Base-by-base conservation (phyloP, 1,140 invertebrate species). In the Drosophila persimilis region DNA sequence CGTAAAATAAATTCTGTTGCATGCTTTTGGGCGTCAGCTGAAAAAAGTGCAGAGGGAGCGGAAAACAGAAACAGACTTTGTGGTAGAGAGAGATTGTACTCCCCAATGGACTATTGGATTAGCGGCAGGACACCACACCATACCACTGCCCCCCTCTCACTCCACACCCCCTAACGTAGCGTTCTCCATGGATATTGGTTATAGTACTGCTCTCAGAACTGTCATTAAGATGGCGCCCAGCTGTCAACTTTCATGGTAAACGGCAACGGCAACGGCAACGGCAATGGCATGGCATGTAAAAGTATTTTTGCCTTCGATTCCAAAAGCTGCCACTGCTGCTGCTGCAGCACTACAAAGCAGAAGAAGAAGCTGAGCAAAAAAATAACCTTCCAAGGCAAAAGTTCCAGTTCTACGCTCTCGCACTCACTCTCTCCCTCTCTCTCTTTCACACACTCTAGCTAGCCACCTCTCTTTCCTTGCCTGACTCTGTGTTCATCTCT, bases 161-260 rank as follows among this genome's bases (percentile, higher is more conserved):
- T n/a, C 29, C 29, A 39, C 3, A 39, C 8, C 20, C n/a, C 6
- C 9, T 53, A 35, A 17, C 29, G 51, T 31, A 9, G 31, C 51
- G 5, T 9, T 35, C 31, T 31, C 8, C 31, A 31, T 31, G 31
- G 8, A 31, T 39, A 39, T 39, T 39, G 11, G 35, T 39, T 39
- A 39, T 39, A 39, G 17, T 4, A 31, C 15, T 13, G 35, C 52
- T 59, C 17, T 46, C 44, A 29, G 48, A 62, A 69, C 57, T 58
- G 75, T 64, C 61, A 75, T 79, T 80, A 65, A 53, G 64, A 64
- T 86, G 73, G 73, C 77, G 69, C 77, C 81, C 81, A 86, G 81
- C 81, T 85, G 81, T 71, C 77, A 86, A 66, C 44, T 62, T 69
- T 52, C 57, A 56, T 73, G 53, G 35, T 9, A 35, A 35, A 35